phyloP scores from a whole-genome alignment of 2,797 vertebrate genomes.

The Argyrosomus regius region DNA sequence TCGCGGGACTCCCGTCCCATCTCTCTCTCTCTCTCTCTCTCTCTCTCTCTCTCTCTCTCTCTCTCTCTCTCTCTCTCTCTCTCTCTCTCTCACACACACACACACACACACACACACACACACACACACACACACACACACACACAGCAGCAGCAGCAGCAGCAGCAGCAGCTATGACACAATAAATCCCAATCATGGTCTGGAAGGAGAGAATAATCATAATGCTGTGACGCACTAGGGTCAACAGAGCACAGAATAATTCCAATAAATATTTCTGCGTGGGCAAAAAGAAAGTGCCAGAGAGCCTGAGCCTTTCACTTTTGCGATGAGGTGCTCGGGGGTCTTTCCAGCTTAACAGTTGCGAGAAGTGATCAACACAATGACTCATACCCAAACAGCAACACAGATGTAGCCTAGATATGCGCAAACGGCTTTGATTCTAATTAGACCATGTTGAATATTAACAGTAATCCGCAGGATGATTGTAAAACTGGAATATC shows the following conservation, averaged over 20 bases:
- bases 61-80: too few species aligned
- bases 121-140: too few species aligned
- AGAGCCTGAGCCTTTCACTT: constrained; percentile 61
- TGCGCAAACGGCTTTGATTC: constrained; percentile 25
- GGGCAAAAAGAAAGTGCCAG: constrained; percentile 45
- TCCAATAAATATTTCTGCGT: background rate
- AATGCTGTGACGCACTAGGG: constrained; percentile 44
- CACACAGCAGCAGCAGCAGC: background rate
- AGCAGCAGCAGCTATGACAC: constrained; percentile 12
- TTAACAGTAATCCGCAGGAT: constrained; percentile 23
- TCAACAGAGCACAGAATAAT: constrained; percentile 15
- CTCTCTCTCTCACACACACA: too few species aligned
- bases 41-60: too few species aligned
- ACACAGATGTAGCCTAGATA: constrained; percentile 1
- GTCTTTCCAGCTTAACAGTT: constrained; percentile 29
- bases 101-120: constrained; percentile 9
- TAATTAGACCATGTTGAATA: constrained; percentile 3
- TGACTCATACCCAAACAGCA: constrained; percentile 44
- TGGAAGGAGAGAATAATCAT: constrained; percentile 9
- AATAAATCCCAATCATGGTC: constrained; percentile 19
- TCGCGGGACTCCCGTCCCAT: constrained; percentile 29
- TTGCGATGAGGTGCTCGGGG: constrained; percentile 16
- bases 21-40: too few species aligned
- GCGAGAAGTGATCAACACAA: constrained; percentile 1
- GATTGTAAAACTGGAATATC: constrained; percentile 3